Evolutionary conservation across 2,797 vertebrate genomes (phyloP).

Genomic region (Pogoniulus pusillus): DNA sequence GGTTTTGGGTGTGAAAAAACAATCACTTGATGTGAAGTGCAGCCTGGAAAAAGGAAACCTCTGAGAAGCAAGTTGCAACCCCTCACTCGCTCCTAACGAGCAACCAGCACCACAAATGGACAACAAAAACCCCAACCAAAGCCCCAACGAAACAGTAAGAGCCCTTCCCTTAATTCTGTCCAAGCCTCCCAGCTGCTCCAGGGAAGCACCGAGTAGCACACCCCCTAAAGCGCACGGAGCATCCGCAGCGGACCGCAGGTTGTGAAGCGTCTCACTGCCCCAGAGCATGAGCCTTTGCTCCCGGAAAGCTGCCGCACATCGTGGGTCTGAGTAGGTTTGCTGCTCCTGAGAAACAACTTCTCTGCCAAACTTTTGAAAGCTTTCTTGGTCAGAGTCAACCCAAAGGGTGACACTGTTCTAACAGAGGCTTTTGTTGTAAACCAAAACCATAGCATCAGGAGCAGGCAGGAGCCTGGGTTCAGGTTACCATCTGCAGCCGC

Average conservation of each 20-base stretch:
- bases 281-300: not conserved
- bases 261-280: not conserved
- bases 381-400: not conserved
- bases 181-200: not conserved
- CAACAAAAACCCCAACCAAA: no score
- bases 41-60: not conserved
- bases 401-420: not conserved
- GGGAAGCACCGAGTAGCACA: not conserved
- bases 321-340: not conserved
- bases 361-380: not conserved
- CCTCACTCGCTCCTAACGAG: not conserved
- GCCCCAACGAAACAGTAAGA: not conserved
- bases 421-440: not conserved
- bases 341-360: not conserved
- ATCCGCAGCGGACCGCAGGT: no score
- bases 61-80: not conserved
- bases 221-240: no score
- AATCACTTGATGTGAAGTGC: fast-evolving
- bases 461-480: not conserved
- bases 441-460: not conserved
- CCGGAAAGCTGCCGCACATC: not conserved
- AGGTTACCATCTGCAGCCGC: not conserved
- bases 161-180: not conserved
- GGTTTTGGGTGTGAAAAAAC: not conserved
- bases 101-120: no score